phyloP scores from a whole-genome alignment of 2,113 vertebrate species.

The Tyto alba region DNA sequence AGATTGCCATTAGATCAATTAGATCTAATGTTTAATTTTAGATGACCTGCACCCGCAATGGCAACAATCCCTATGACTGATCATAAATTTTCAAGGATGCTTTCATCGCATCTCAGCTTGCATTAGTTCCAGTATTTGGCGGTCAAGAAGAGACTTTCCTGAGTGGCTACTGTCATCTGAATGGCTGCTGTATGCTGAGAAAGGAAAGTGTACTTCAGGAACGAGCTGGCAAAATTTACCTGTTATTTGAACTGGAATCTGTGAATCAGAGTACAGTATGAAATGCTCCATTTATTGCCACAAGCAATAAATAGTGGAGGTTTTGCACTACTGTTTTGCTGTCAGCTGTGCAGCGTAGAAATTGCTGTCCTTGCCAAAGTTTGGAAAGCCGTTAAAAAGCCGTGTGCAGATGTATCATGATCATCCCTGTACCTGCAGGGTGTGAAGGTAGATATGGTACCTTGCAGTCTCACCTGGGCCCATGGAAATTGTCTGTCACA shows the following conservation, averaged over 20 bases:
- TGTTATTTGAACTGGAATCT: background rate
- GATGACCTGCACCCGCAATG: background rate
- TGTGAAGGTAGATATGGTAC: background rate
- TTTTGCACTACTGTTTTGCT: background rate
- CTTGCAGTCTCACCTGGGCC: background rate
- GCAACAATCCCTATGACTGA: background rate
- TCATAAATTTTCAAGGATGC: background rate
- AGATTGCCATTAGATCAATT: background rate
- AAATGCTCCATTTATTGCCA: background rate
- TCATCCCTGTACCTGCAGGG: background rate
- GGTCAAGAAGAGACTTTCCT: background rate
- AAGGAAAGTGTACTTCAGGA: background rate
- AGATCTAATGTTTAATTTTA: background rate
- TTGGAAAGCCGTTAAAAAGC: background rate
- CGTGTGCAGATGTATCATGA: background rate
- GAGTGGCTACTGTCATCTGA: background rate
- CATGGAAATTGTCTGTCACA: background rate
- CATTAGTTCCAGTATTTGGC: background rate
- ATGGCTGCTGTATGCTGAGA: background rate
- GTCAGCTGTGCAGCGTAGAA: background rate
- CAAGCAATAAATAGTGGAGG: background rate
- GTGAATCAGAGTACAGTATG: background rate
- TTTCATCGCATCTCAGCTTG: background rate
- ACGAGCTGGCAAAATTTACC: background rate
- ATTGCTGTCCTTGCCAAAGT: accelerated